Evolutionary conservation across 2,113 vertebrate genomes (phyloP).

Genomic region (Mesitornis unicolor): DNA sequence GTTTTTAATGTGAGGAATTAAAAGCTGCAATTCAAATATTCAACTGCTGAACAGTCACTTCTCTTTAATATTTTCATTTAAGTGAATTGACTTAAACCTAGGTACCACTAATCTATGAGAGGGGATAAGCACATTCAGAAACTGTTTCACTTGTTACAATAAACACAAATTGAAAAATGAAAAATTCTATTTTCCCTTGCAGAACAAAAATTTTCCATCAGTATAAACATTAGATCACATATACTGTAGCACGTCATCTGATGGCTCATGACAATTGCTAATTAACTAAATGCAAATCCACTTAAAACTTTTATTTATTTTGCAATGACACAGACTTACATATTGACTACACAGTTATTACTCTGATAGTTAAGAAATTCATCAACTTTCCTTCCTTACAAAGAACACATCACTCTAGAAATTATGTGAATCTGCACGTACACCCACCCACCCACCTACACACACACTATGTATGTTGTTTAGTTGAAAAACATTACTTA

Average conservation of each 20-base stretch:
- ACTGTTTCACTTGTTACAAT: not conserved
- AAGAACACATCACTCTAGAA: not conserved
- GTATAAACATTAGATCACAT: not conserved
- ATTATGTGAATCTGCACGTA: not conserved
- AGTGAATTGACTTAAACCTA: not conserved
- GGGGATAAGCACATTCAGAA: not conserved
- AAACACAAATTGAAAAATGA: not conserved
- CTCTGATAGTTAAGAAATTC: not conserved
- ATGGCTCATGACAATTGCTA: not conserved
- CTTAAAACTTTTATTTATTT: not conserved
- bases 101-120: not conserved
- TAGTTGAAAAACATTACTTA: conserved; percentile 61
- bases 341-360: not conserved
- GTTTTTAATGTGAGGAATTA: not conserved
- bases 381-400: not conserved
- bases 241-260: not conserved
- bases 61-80: not conserved
- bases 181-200: not conserved
- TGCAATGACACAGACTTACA: not conserved
- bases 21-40: not conserved
- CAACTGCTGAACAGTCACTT: not conserved
- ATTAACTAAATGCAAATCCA: not conserved
- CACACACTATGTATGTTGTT: not conserved
- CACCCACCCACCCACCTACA: not conserved
- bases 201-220: not conserved